These are phyloP conservation scores for Delia radicum DNA, from an alignment of 1,140 invertebrate genomes.

Conservation along the genomic window DNA sequence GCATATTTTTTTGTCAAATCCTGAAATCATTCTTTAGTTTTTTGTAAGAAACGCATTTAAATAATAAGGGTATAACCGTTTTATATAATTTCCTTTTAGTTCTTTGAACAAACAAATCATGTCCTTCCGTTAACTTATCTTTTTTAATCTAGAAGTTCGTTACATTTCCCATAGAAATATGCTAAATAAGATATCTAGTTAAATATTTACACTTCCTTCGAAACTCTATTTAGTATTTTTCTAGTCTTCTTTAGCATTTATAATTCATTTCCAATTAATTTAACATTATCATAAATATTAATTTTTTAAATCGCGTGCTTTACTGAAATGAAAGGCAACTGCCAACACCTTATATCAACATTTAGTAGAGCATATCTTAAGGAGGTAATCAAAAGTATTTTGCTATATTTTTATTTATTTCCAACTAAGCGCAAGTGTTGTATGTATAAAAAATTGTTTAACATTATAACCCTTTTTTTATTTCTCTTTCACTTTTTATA, in stretches of 20 bases:
- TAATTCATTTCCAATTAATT: background rate
- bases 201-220: too few relatives aligned
- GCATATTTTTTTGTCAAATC: too few relatives aligned
- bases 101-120: too few relatives aligned
- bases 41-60: too few relatives aligned
- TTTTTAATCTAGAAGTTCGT: too few relatives aligned
- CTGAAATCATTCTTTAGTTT: too few relatives aligned
- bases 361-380: constrained; percentile 5
- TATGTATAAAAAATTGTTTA: background rate
- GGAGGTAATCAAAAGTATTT: background rate
- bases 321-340: background rate
- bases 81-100: too few relatives aligned
- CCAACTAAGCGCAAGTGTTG: background rate
- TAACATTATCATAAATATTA: constrained; percentile 6
- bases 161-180: too few relatives aligned
- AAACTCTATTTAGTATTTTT: too few relatives aligned
- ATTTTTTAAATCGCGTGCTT: background rate
- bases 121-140: too few relatives aligned
- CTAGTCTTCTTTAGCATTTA: background rate
- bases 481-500: background rate
- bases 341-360: constrained; percentile 3
- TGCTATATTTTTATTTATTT: background rate
- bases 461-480: background rate
- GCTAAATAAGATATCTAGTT: too few relatives aligned
- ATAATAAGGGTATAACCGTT: too few relatives aligned